phyloP scores from a whole-genome alignment of 2,797 vertebrate species.

The Harpagifer antarcticus region DNA sequence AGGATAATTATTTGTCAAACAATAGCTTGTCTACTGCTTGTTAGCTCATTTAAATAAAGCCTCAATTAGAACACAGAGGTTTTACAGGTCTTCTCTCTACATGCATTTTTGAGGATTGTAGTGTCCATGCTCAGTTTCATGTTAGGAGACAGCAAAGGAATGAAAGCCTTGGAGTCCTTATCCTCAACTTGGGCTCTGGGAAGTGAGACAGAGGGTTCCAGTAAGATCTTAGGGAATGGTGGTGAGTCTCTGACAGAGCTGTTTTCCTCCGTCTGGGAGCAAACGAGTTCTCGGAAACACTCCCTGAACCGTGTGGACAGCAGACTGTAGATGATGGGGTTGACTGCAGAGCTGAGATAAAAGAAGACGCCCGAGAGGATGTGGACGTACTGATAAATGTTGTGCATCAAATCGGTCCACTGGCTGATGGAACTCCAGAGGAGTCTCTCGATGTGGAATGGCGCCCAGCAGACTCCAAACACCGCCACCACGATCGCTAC shows the following conservation, averaged over 20 bases:
- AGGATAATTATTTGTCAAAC: background rate
- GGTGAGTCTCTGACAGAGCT: slow-evolving; percentile 74
- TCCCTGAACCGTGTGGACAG: slow-evolving; percentile 87
- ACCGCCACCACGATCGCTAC: slow-evolving; percentile 86
- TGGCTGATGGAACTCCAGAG: slow-evolving; percentile 87
- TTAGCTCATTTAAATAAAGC: slow-evolving; percentile 5
- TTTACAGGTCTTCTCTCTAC: slow-evolving; percentile 42
- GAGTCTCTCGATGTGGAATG: slow-evolving; percentile 86
- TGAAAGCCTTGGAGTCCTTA: slow-evolving; percentile 49
- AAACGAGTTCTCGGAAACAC: slow-evolving; percentile 84
- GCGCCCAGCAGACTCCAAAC: slow-evolving; percentile 88
- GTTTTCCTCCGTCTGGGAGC: slow-evolving; percentile 62
- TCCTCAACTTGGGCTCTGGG: slow-evolving; percentile 35
- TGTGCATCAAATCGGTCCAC: slow-evolving; percentile 87
- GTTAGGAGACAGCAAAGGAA: slow-evolving; percentile 62
- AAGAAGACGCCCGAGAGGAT: slow-evolving; percentile 86
- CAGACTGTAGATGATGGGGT: slow-evolving; percentile 88
- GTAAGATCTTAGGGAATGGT: slow-evolving; percentile 69
- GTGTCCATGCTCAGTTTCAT: slow-evolving; percentile 55
- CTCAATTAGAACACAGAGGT: slow-evolving; percentile 66
- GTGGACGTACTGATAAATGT: slow-evolving; percentile 86
- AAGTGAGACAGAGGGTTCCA: slow-evolving; percentile 52
- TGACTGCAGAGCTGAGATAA: slow-evolving; percentile 88
- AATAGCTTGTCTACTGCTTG: background rate
- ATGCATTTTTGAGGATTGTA: slow-evolving; percentile 33